phyloP scores from a whole-genome alignment of 1,140 invertebrate species.

The Nomia melanderi region DNA sequence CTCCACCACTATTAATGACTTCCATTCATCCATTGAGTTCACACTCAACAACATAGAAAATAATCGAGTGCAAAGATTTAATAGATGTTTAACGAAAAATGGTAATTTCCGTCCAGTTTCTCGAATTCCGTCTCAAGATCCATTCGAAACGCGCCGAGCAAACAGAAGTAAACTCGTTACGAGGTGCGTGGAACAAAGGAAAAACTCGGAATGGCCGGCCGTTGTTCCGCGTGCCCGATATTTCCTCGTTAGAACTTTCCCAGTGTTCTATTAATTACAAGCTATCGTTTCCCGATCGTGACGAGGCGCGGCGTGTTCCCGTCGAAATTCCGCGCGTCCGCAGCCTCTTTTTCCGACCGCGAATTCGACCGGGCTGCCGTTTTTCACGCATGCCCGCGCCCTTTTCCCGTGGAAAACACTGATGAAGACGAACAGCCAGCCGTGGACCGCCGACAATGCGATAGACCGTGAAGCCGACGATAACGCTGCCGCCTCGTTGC shows the following conservation, averaged over 20 bases:
- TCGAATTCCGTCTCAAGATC: no score
- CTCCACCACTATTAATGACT: no score
- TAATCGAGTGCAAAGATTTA: no score
- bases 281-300: slow-evolving; percentile 38
- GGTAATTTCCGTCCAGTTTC: no score
- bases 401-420: slow-evolving; percentile 46
- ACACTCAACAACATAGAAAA: no score
- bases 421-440: slow-evolving; percentile 60
- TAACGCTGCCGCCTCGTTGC: slow-evolving; percentile 57
- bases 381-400: slow-evolving; percentile 51
- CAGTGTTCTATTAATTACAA: slow-evolving; percentile 57
- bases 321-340: slow-evolving; percentile 18
- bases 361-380: slow-evolving; percentile 43
- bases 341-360: neutral
- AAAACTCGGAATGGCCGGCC: neutral
- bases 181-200: no score
- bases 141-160: no score
- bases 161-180: no score
- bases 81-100: no score
- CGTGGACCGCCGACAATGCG: slow-evolving; percentile 44
- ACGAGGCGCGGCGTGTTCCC: slow-evolving; percentile 24
- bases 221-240: slow-evolving; percentile 1
- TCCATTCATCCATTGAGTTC: no score
- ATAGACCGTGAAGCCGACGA: slow-evolving; percentile 60
- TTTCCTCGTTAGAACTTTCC: slow-evolving; percentile 45